These are phyloP conservation scores for Picus viridis DNA, from an alignment of 2,797 vertebrate species.

Conservation along the genomic window DNA sequence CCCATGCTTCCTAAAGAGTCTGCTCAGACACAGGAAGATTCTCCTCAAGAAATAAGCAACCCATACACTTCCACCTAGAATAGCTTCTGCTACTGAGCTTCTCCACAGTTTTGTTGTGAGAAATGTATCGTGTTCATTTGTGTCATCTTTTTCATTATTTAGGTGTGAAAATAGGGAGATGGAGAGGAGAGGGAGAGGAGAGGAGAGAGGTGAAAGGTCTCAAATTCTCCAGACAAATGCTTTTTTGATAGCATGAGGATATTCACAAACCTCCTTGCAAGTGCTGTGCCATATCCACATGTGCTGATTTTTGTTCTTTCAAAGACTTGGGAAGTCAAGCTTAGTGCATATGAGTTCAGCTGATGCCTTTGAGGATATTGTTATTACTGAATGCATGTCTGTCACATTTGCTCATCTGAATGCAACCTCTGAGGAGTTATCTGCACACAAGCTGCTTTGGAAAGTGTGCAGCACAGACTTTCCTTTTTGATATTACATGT, in stretches of 20 bases:
- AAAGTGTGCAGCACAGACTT: slow-evolving; percentile 40
- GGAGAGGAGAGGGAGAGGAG: too few relatives aligned
- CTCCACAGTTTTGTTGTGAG: background rate
- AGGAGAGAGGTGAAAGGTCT: background rate
- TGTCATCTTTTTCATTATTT: background rate
- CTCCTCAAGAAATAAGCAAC: background rate
- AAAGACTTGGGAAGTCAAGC: slow-evolving; percentile 27
- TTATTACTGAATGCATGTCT: background rate
- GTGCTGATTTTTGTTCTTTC: background rate
- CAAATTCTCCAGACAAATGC: slow-evolving; percentile 10
- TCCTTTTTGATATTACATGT: slow-evolving; percentile 31
- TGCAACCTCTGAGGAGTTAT: slow-evolving; percentile 30
- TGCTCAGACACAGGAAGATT: background rate
- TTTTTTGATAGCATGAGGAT: background rate
- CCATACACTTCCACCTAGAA: background rate
- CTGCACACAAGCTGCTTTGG: slow-evolving; percentile 48
- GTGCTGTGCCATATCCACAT: background rate
- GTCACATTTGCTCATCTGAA: slow-evolving; percentile 50
- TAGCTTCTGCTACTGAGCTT: background rate
- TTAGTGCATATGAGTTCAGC: background rate
- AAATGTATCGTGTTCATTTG: background rate
- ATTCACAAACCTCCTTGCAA: background rate
- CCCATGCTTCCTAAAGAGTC: background rate
- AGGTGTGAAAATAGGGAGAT: background rate
- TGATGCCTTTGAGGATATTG: background rate